A percentile compares a stretch with the other conserved stretches of the same genome.
These are phyloP conservation scores for Phymastichus coffea DNA, from an alignment of 1,140 invertebrate species.

Conservation along the genomic window DNA sequence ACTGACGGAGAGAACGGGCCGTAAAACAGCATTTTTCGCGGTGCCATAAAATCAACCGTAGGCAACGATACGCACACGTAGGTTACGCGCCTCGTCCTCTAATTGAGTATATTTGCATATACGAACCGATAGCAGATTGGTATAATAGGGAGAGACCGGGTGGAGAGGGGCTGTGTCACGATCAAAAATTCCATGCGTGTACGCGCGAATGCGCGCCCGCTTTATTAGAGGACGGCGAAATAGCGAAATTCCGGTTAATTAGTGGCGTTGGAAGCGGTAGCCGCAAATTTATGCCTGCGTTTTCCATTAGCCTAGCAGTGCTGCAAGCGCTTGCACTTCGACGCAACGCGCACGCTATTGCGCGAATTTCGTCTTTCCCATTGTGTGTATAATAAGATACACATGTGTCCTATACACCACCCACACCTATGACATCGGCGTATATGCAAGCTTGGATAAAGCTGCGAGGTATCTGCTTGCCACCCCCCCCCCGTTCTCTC, in stretches of 20 bases:
- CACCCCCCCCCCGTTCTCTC: no score
- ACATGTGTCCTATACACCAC: no score
- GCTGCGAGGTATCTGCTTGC: no score
- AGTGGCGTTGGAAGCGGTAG: not conserved
- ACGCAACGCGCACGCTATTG: no score
- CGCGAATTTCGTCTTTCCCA: no score
- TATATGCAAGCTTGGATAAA: no score
- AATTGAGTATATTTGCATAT: conserved; percentile 3
- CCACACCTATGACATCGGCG: no score
- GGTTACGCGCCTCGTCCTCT: not conserved
- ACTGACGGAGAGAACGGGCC: not conserved
- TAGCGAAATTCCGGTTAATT: conserved; percentile 13
- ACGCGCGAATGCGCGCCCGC: not conserved
- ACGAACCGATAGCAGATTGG: not conserved
- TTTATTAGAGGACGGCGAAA: not conserved
- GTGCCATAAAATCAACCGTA: not conserved
- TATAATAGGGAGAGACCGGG: not conserved
- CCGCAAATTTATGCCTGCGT: no score
- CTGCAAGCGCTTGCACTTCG: no score
- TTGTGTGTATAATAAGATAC: no score
- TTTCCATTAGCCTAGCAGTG: no score
- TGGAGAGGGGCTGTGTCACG: not conserved
- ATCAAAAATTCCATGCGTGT: not conserved
- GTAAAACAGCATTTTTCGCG: conserved; percentile 8
- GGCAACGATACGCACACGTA: no score